Evolutionary conservation across 53 echinoderm and acorn worm species (phyloP), one percentile per base, ranked within the genome.

Genomic region (Holothuria scabra): DNA sequence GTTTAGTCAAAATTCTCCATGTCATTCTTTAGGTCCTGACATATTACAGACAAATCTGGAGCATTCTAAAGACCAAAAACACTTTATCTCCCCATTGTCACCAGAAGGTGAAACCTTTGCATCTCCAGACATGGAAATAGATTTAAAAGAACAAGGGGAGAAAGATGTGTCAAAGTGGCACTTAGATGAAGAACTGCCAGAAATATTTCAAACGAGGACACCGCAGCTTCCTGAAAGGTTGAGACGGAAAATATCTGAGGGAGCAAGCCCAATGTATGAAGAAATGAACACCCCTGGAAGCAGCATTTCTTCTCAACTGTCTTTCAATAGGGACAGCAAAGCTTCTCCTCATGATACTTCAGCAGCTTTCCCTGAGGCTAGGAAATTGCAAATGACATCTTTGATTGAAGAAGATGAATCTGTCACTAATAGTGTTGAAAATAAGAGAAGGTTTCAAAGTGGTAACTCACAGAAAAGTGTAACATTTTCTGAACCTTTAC

Each of bases 401-500:
- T 78, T 59, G 12, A 9, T 59, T 21, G 29, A 78, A 26, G 78
- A 78, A 8, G 78, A 57, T 28, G 52, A 57, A 29, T 56, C 78
- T 32, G 56, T 33, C 14, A 46, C 2, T n/a, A n/a, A 44, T 28
- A 3, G 78, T 25, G 28, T 29, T 28, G 78, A 55, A 31, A 33
- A 26, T 28, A 56, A 56, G 28, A 76, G 48, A 7, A 46, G 76
- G 25, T 20, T 13, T 25, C 67, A 59, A 30, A 96, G 96, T 70
- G 80, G 86, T 3, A 90, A 88, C 20, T 96, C 96, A 25, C 93
- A 93, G 76, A 96, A 93, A 67, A 87, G 91, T 82, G 96, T 96
- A 22, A 91, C 91, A 1, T 96, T 96, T 56, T 93, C 90, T 12
- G 90, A 90, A 32, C 92, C 85, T 35, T 58, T 87, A 18, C 87